Percentiles rank a stretch among this genome's conserved stretches.
These are phyloP conservation scores for Diloba caeruleocephala DNA, from an alignment of 2,888 invertebrate species.

Conservation along the genomic window DNA sequence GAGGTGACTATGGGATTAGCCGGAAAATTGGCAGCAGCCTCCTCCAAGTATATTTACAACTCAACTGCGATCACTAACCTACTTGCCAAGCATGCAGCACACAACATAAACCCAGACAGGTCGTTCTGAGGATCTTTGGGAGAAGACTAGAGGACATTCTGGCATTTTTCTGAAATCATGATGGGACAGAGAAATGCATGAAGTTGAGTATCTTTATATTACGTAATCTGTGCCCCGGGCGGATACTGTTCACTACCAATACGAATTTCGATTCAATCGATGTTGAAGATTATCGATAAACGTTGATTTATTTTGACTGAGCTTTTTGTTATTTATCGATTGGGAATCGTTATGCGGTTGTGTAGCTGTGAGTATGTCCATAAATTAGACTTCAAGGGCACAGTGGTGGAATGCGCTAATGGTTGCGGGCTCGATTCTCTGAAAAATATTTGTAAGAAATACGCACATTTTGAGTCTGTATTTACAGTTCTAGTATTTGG, in stretches of 20 bases:
- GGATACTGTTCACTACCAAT: conserved; percentile 42
- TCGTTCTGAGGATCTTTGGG: too few relatives aligned
- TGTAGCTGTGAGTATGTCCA: conserved; percentile 48
- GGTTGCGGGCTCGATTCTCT: conserved; percentile 18
- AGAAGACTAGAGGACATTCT: too few relatives aligned
- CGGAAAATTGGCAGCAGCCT: too few relatives aligned
- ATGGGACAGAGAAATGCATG: too few relatives aligned
- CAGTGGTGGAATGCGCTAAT: conserved; percentile 30
- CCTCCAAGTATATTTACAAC: too few relatives aligned
- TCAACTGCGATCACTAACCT: too few relatives aligned
- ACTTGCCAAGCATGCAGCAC: too few relatives aligned
- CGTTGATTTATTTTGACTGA: conserved; percentile 55
- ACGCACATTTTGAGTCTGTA: too few relatives aligned
- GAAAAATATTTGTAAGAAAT: conserved; percentile 1
- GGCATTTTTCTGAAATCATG: too few relatives aligned
- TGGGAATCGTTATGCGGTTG: conserved; percentile 43
- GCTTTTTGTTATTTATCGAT: conserved; percentile 52
- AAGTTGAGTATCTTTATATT: conserved; percentile 15
- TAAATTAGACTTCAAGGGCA: conserved; percentile 36
- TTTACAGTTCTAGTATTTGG: too few relatives aligned
- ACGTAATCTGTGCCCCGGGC: conserved; percentile 25
- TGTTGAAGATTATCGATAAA: conserved; percentile 55
- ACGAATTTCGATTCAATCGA: conserved; percentile 50
- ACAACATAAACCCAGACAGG: too few relatives aligned
- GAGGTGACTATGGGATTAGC: too few relatives aligned